Evolutionary conservation across 1,140 invertebrate species (phyloP).

Genomic region (Eumeta japonica): DNA sequence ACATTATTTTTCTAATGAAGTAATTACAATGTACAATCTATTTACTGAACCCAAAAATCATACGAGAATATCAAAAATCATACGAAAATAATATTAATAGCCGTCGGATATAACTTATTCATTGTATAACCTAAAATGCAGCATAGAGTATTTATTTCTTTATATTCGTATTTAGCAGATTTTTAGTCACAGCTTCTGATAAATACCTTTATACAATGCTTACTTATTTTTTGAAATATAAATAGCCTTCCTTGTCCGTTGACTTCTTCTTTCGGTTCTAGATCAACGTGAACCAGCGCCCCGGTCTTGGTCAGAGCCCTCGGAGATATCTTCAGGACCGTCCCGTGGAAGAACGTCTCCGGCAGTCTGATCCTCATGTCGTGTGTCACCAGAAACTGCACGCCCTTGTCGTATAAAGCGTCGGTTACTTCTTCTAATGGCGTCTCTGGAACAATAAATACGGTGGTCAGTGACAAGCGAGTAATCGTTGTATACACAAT

Average conservation of each 20-base stretch:
- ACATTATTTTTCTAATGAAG: no score
- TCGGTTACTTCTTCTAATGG: slow-evolving; percentile 72
- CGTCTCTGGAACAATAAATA: slow-evolving; percentile 53
- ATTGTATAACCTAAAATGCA: no score
- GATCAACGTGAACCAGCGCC: slow-evolving; percentile 69
- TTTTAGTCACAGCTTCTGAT: no score
- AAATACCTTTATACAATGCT: slow-evolving; percentile 29
- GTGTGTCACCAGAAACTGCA: slow-evolving; percentile 73
- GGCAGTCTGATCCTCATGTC: slow-evolving; percentile 71
- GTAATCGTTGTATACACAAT: no score
- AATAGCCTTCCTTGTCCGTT: slow-evolving; percentile 62
- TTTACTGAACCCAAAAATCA: no score
- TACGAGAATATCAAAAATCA: no score
- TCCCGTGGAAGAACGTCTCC: slow-evolving; percentile 68
- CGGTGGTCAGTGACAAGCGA: no score
- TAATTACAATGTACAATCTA: no score
- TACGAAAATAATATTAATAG: no score
- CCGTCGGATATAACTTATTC: no score
- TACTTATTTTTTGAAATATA: slow-evolving; percentile 75
- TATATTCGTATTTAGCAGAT: no score
- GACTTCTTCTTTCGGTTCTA: slow-evolving; percentile 55
- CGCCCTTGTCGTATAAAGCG: slow-evolving; percentile 65
- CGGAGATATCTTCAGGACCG: slow-evolving; percentile 70
- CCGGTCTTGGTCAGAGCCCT: slow-evolving; percentile 69
- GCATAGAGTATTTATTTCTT: no score